Percentiles rank a stretch among this genome's conserved stretches.
These are phyloP conservation scores for Momotus momota DNA, from an alignment of 2,797 vertebrate species.

Conservation along the genomic window DNA sequence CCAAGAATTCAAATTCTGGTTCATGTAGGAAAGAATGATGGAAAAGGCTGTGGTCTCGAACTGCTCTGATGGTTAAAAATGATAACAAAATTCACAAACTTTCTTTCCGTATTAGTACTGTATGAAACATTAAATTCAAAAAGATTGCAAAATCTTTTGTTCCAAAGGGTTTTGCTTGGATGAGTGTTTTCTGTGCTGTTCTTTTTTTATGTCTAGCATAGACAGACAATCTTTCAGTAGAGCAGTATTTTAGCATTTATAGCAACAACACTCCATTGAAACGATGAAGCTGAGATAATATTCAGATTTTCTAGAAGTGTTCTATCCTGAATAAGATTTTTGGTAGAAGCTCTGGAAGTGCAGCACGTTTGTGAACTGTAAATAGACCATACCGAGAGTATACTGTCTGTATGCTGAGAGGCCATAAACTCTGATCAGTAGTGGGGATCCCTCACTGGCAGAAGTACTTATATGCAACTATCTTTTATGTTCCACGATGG, in stretches of 20 bases:
- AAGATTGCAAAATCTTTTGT: not conserved
- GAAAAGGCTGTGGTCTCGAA: not conserved
- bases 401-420: not conserved
- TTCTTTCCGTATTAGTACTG: not conserved
- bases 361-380: not conserved
- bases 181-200: not conserved
- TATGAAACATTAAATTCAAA: rapidly evolving
- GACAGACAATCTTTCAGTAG: not conserved
- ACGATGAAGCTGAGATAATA: not conserved
- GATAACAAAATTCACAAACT: not conserved
- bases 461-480: not conserved
- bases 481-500: not conserved
- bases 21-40: not conserved
- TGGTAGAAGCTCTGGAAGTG: not conserved
- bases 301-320: not conserved
- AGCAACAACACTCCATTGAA: not conserved
- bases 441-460: not conserved
- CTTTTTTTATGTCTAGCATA: not conserved
- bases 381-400: not conserved
- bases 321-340: not conserved
- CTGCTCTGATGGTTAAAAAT: not conserved
- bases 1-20: not conserved
- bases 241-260: not conserved
- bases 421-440: not conserved
- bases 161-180: not conserved